Base-by-base conservation (phyloP, 2,113 vertebrate genomes). In the Tachysurus fulvidraco region DNA sequence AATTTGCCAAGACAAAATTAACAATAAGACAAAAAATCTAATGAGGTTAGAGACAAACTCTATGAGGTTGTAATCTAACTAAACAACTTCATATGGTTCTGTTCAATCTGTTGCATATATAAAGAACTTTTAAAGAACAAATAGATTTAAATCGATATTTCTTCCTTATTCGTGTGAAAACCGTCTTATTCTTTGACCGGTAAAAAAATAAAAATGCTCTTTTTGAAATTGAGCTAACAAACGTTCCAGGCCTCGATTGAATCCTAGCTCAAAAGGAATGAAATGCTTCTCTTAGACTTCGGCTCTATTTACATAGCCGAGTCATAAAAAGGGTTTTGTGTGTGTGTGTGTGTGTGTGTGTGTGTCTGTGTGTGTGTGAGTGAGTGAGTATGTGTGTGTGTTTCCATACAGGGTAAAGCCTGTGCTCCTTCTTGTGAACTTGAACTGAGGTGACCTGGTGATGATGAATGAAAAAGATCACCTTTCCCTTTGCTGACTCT, bases 401-500 rank as follows among this genome's bases (percentile, higher is more conserved):
- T 36, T 1, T 36, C 79, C 80, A 65, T 87, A 83, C 86, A 74
- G 77, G 81, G 83, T 85, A 83, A 67, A 83, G 80, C 62, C 81
- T 60, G 65, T 17, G 55, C 17, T 67, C 81, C 41, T 67, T 57
- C 78, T 19, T 84, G 87, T 91, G 91, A 94, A 93, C 92, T 90
- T 93, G 93, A 92, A 90, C 92, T 79, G 83, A 41, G 73, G 41
- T 91, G 78, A 93, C 93, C 93, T 90, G 91, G 87, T 91, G 90
- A 90, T 91, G 92, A 91, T 92, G 91, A 93, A 93, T 91, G 91
- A 92, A 90, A 91, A 83, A 41, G 5, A 76, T 91, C 90, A 92
- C 91, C 93, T 92, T 92, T 64, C 87, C 74, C 88, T 81, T 81
- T 83, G 59, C 87, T 52, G 62, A 83, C 86, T 88, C 81, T 86